phyloP scores from a whole-genome alignment of 2,113 vertebrate species.

The Dryoscopus gambensis region DNA sequence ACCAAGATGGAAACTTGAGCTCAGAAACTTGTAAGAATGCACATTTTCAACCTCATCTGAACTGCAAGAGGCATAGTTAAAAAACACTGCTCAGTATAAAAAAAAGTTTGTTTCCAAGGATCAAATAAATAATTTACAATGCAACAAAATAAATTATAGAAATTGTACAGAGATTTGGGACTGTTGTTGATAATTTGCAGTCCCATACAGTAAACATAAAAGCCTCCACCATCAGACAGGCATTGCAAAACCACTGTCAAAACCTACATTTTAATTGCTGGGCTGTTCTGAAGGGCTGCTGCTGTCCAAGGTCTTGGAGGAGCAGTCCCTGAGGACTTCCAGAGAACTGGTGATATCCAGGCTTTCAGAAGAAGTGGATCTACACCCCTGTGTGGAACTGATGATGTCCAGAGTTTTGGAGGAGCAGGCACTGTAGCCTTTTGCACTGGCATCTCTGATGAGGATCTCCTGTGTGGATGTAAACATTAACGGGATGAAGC shows the following conservation, averaged over 20 bases:
- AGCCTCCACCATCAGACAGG: background rate
- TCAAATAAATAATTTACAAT: constrained; percentile 33
- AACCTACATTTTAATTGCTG: background rate
- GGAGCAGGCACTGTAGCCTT: constrained; percentile 4
- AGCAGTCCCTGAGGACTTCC: constrained; percentile 35
- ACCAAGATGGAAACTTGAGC: background rate
- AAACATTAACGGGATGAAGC: constrained; percentile 88
- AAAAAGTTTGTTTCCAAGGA: background rate
- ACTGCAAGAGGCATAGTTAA: background rate
- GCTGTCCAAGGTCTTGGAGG: background rate
- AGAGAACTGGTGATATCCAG: background rate
- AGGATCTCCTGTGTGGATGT: constrained; percentile 79
- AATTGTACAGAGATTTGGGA: background rate
- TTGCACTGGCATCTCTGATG: constrained; percentile 76
- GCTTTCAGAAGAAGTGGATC: constrained; percentile 3
- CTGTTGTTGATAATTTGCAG: background rate
- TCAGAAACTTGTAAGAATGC: background rate
- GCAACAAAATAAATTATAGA: background rate
- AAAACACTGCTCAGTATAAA: constrained; percentile 13
- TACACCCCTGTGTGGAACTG: constrained; percentile 10
- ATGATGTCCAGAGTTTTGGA: constrained; percentile 23
- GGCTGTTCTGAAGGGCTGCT: background rate
- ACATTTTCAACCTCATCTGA: background rate
- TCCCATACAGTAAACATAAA: background rate
- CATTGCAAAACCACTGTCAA: background rate